Conservation (phyloP, 2,113 vertebrate genomes). For the Galeopterus variegatus region DNA sequence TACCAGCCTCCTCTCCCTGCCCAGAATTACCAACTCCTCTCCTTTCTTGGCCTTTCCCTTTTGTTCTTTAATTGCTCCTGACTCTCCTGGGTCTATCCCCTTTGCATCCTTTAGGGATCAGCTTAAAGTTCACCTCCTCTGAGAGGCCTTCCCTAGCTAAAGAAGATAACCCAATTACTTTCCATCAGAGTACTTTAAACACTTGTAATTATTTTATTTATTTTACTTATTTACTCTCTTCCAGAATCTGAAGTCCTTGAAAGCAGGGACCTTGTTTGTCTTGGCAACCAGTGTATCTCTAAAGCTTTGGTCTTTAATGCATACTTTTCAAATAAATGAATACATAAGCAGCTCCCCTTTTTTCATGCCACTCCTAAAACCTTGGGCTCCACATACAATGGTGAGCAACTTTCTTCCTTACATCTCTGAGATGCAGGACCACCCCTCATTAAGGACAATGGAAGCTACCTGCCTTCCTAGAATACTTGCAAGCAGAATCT, state of each 20-base stretch:
- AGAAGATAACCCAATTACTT: not conserved
- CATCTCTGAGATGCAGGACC: not conserved
- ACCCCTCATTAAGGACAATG: not conserved
- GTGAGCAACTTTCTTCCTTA: constrained; percentile 33
- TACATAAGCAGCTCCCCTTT: not conserved
- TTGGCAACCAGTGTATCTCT: not conserved
- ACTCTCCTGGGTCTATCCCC: not conserved
- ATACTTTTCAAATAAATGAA: not conserved
- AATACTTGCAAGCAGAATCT: not conserved
- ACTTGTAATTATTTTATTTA: not conserved
- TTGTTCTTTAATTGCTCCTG: not conserved
- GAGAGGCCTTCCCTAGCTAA: not conserved
- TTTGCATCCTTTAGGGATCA: not conserved
- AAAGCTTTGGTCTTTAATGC: not conserved
- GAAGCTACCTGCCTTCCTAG: not conserved
- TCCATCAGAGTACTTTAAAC: not conserved
- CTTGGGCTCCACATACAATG: not conserved
- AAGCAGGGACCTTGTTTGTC: not conserved
- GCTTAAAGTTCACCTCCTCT: not conserved
- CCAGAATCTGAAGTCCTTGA: constrained; percentile 16
- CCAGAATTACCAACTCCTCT: not conserved
- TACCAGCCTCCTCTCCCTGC: not conserved
- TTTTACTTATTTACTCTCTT: not conserved
- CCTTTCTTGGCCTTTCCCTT: not conserved
- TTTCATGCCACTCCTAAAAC: not conserved